Conservation (phyloP, 2,797 vertebrate genomes). For the Phoeniculus purpureus region DNA sequence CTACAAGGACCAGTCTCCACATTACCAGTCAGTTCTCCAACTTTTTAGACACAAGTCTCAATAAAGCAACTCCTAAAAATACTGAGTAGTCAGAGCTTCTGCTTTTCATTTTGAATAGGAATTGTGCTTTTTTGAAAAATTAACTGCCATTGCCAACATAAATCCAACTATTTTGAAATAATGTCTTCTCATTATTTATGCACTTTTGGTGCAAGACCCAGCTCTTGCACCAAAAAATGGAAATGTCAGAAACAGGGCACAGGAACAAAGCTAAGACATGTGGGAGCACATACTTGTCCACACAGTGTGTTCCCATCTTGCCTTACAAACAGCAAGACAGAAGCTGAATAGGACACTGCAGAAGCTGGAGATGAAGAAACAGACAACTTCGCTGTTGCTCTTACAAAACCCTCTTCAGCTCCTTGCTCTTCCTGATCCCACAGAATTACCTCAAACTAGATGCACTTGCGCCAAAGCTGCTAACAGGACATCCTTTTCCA, state of each 20-base stretch:
- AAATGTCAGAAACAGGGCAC: neutral
- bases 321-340: neutral
- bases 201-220: neutral
- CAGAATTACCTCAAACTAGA: neutral
- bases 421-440: neutral
- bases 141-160: neutral
- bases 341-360: neutral
- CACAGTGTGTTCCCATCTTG: neutral
- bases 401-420: neutral
- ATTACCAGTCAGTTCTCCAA: neutral
- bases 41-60: neutral
- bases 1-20: neutral
- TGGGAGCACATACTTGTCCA: neutral
- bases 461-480: neutral
- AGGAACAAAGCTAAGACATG: neutral
- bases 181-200: neutral
- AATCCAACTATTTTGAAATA: neutral
- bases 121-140: too few species aligned
- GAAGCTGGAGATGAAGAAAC: neutral
- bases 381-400: neutral
- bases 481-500: neutral
- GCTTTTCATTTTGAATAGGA: neutral
- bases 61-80: neutral
- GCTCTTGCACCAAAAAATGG: neutral
- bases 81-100: neutral